Evolutionary conservation across 1,140 invertebrate species (phyloP), one percentile per base, ranked within the genome.

Genomic region (Zaprionus lachaisei): DNA sequence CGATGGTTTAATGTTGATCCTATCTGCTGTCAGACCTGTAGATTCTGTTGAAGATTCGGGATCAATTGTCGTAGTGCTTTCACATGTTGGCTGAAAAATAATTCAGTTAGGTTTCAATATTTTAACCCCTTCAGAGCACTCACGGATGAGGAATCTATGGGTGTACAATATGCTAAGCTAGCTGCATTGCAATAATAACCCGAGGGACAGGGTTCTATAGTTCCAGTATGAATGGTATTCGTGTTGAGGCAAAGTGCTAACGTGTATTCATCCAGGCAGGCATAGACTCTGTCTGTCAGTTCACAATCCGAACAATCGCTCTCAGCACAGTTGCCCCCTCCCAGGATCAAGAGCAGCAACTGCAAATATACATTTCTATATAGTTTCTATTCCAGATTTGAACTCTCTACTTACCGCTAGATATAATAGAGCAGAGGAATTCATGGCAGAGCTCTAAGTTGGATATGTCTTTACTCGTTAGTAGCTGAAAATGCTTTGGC

Each of bases 181-280:
- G 66, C 49, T 5, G 75, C 44, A 51, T 65, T 83, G 41, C 83
- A 87, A 57, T 79, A 89, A 22, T 15, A 69, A 0, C 78, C 83
- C 2, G 56, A 34, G 2, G 38, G 26, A 56, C 83, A 87, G 17
- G 17, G 4, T 1, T 4, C 1, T 4, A 81, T 49, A 15, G 64
- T 15, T 15, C 0, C 15, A n/a, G 57, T 17, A 49, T 54, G 4
- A 5, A 84, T 65, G 2, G 5, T 24, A 0, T 5, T 34, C 26
- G 37, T 15, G 14, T 9, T 17, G 15, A 64, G 71, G 17, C 83
- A 87, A 12, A 89, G 17, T 6, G 84, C 83, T 28, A 22, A 81
- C 5, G 49, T 41, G n/a, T 57, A 66, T 58, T 87, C 83, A 63
- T 58, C 71, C 2, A 87, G 2, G 55, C 84, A 87, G 14, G 68